phyloP scores from a whole-genome alignment of 2,888 invertebrate species.

The Plutella xylostella region DNA sequence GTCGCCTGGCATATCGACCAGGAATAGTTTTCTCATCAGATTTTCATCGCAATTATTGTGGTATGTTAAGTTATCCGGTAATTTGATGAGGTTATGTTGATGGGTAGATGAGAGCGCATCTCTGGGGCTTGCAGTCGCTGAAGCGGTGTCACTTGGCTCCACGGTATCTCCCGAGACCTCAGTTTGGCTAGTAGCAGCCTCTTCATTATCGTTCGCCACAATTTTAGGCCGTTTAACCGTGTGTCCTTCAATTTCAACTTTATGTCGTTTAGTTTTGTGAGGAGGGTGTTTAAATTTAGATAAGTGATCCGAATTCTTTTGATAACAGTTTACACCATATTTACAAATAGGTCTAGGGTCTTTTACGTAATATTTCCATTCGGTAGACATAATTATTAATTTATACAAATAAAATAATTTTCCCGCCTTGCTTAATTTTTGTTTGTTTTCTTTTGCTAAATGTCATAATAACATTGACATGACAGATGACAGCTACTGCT shows the following conservation, averaged over 20 bases:
- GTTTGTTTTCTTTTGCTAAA: no score
- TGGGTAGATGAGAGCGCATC: no score
- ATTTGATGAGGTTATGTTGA: conserved; percentile 14
- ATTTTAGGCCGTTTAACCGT: no score
- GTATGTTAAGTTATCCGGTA: conserved; percentile 35
- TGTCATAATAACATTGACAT: no score
- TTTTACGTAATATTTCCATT: conserved; percentile 39
- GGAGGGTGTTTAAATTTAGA: conserved; percentile 82
- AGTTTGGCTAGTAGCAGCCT: no score
- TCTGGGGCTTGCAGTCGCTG: no score
- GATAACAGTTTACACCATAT: conserved; percentile 85
- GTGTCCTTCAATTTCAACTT: conserved; percentile 25
- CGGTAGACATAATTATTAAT: conserved; percentile 40
- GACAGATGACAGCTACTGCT: no score
- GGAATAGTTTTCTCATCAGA: conserved; percentile 79
- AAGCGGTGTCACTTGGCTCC: no score
- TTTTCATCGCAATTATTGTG: conserved; percentile 51
- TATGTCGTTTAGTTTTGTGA: conserved; percentile 29
- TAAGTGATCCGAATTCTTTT: conserved; percentile 80
- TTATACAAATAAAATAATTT: no score
- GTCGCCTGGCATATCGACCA: conserved; percentile 90
- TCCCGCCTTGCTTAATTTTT: no score
- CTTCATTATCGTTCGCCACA: no score
- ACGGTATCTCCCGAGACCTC: no score
- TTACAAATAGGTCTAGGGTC: conserved; percentile 74